Evolutionary conservation across 2,888 invertebrate genomes (phyloP), one percentile per base, ranked within the genome.

Genomic region (Cryptocephalus moraei): DNA sequence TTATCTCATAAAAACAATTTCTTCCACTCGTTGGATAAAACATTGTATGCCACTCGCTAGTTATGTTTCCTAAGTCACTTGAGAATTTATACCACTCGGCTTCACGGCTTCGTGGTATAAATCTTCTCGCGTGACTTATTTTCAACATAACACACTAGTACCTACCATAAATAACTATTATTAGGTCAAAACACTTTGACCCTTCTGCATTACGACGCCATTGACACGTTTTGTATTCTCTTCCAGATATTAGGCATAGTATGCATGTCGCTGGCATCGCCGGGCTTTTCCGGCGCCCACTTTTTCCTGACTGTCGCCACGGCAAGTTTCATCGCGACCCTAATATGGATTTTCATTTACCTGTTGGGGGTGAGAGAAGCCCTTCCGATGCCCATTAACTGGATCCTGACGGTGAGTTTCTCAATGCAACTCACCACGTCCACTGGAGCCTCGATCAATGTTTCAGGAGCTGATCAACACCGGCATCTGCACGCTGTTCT

Each of bases 281-380:
- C 91, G 8, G 80, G 81, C 1, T 71, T 67, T 56, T 53, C 70
- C 39, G 81, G 79, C 43, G 84, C 87, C 9, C 80, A 84, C 56
- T 91, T 86, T 79, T 93, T 91, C 75, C 78, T 91, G 49, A 89
- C 91, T 66, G 90, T 91, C 44, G 86, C 82, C 12, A 85, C 86
- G 51, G 77, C 82, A 52, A 81, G 86, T 53, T 92, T 92, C 73
- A 88, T 92, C 62, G 78, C 82, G 43, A 89, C 87, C 1, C 72
- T 91, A 44, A 73, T 91, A 62, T 89, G 91, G 90, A 77, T 80
- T 47, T 81, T 86, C 64, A 79, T 89, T 43, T 91, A 88, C 67
- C 72, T 91, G 50, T 73, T 91, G 55, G 84, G 88, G 53, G 79
- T 91, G 56, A 79, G 85, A 54, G 89, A 90, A 62, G 85, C 83